phyloP scores from a whole-genome alignment of 1,140 invertebrate genomes.

The Diorhabda elongata region DNA sequence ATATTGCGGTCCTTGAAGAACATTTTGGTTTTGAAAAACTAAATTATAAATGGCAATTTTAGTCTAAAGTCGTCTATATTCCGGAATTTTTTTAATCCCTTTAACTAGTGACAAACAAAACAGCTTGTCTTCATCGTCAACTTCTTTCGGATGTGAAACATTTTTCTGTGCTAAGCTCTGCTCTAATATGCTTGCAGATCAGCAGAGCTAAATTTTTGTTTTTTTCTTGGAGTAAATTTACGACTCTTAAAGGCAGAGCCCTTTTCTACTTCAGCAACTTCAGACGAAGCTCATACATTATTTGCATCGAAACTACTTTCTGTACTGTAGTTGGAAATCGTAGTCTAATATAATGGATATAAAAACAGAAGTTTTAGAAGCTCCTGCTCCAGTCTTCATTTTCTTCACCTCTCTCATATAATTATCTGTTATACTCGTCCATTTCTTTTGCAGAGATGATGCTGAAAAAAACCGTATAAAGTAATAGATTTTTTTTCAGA shows the following conservation, averaged over 20 bases:
- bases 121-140: slow-evolving; percentile 37
- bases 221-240: slow-evolving; percentile 34
- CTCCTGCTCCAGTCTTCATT: slow-evolving; percentile 6
- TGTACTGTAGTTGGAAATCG: not conserved
- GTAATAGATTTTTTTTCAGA: slow-evolving; percentile 25
- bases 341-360: not conserved
- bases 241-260: slow-evolving; percentile 29
- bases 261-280: slow-evolving; percentile 20
- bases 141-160: slow-evolving; percentile 27
- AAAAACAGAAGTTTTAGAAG: slow-evolving; percentile 4
- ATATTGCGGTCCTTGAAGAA: not conserved
- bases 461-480: not conserved
- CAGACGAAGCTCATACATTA: not conserved
- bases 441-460: slow-evolving; percentile 5
- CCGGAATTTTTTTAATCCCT: slow-evolving; percentile 35
- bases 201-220: slow-evolving; percentile 26
- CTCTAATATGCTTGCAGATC: slow-evolving; percentile 29
- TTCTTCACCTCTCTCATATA: slow-evolving; percentile 6
- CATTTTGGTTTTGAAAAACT: slow-evolving; percentile 9
- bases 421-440: not conserved
- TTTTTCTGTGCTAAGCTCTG: slow-evolving; percentile 31
- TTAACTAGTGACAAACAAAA: slow-evolving; percentile 38
- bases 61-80: slow-evolving; percentile 32
- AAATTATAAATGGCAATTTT: slow-evolving; percentile 29
- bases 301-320: slow-evolving; percentile 5